Evolutionary conservation across 2,113 vertebrate genomes (phyloP), one percentile per base, ranked within the genome.

Genomic region (Phaethon lepturus): DNA sequence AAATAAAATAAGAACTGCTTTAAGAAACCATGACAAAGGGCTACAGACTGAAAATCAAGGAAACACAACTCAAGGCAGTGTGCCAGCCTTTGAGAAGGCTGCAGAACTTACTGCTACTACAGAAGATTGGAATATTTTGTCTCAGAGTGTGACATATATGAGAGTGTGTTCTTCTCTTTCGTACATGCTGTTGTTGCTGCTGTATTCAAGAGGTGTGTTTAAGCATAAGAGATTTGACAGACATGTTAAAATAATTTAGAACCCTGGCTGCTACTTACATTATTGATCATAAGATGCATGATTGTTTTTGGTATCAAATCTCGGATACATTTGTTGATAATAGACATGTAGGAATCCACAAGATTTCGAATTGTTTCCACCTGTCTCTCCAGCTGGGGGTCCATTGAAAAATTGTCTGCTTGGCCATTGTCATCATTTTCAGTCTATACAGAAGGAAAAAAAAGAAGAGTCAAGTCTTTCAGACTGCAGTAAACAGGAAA

Each of bases 231-330:
- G 42, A 59, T 63, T 24, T 62, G 59, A 90, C 62, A 90, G 85
- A 85, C 24, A 33, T 0, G 1, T 44, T 86, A 60, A 82, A 74
- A 35, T 24, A 22, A 79, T 87, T 62, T 44, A 74, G 45, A 95
- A 55, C 10, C 7, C 1, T 47, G 50, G 40, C 26, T 91, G 59
- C 50, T 92, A 97, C 98, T 99, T 97, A 99, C 99, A 6, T 98
- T 99, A 96, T 99, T 99, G 94, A 99, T 99, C 98, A 99, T 99
- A 75, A 99, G 98, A 94, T 99, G 99, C 99, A 99, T 99, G 88
- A 99, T 98, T 55, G 99, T 99, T 98, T 99, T 99, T 4, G 99
- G 99, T 98, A 99, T 99, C 49, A 99, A 97, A 93, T 99, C 99
- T 88, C 98, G 98, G 89, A 99, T 98, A 47, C 98, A 99, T 95